Evolutionary conservation across 2,888 invertebrate species (phyloP), one percentile per base, ranked within the genome.

Genomic region (Cheilosia grossa): DNA sequence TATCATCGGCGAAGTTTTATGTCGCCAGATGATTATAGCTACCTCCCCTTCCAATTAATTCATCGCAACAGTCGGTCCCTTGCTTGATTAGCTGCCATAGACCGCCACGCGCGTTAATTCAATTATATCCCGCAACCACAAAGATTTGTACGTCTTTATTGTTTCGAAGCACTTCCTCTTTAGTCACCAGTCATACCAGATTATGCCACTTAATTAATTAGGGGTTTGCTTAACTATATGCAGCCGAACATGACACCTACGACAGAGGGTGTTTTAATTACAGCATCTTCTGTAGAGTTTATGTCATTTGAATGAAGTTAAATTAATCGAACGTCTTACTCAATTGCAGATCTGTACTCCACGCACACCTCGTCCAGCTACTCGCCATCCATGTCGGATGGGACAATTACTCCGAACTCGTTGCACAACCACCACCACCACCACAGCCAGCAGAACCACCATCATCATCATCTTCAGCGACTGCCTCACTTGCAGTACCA

Each of bases 331-430:
- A 82, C 81, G 81, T 42, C 44, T 82, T 82, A 75, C 79, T 80
- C 75, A 69, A 75, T 82, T 82, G 19, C 89, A 92, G 92, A 92
- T 88, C 90, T 92, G 89, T 92, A 92, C 87, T 92, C 92, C 73
- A 92, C 92, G 67, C 92, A 92, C 88, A 92, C 92, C 87, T 92
- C 92, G 63, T 92, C 92, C 83, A 92, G 91, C 83, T 92, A 92
- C 86, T 92, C 92, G 88, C 92, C 92, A 37, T 92, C 92, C 51
- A 90, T 92, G 86, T 92, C 92, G 75, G 92, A 92, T 77, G 92
- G 91, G 86, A 91, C 91, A 42, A 82, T 91, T 87, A 92, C 92
- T 78, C 92, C 92, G 77, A 92, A 92, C 75, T 91, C 91, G 2
- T 87, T 90, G 79, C 88, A 88, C 78, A 88, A 89, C 75, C 89